Percentiles rank a stretch among this genome's conserved stretches.
phyloP scores from a whole-genome alignment of 2,797 vertebrate species.

The Anguilla obscura region DNA sequence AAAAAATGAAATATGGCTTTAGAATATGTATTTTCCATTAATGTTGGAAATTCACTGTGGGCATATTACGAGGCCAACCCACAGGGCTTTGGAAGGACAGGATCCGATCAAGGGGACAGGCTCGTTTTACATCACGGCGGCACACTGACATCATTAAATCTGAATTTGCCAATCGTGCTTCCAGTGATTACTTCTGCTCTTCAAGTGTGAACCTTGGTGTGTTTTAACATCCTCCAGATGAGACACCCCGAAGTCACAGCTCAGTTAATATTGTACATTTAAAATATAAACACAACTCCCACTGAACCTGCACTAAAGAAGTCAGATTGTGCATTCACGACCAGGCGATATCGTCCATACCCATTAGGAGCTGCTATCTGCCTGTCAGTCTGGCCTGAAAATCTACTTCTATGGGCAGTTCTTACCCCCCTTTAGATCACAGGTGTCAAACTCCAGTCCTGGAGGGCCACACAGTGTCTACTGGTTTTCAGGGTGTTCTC shows the following conservation, averaged over 20 bases:
- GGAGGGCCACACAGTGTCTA: too few relatives aligned
- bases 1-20: background rate
- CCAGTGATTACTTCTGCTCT: background rate
- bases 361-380: background rate
- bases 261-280: background rate
- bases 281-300: background rate
- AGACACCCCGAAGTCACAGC: background rate
- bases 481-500: too few relatives aligned
- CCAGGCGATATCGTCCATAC: background rate
- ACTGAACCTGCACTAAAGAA: background rate
- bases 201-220: background rate
- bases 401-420: background rate
- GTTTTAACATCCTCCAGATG: background rate
- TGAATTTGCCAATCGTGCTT: background rate
- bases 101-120: background rate
- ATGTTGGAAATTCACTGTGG: background rate
- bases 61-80: background rate
- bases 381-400: background rate
- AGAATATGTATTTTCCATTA: constrained; percentile 11
- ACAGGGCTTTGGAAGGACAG: background rate
- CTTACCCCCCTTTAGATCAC: background rate
- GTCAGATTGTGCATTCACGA: background rate
- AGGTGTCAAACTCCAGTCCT: too few relatives aligned
- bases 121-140: background rate
- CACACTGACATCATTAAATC: background rate